Evolutionary conservation across 2,888 invertebrate species (phyloP).

Genomic region (Plagiodera versicolora): DNA sequence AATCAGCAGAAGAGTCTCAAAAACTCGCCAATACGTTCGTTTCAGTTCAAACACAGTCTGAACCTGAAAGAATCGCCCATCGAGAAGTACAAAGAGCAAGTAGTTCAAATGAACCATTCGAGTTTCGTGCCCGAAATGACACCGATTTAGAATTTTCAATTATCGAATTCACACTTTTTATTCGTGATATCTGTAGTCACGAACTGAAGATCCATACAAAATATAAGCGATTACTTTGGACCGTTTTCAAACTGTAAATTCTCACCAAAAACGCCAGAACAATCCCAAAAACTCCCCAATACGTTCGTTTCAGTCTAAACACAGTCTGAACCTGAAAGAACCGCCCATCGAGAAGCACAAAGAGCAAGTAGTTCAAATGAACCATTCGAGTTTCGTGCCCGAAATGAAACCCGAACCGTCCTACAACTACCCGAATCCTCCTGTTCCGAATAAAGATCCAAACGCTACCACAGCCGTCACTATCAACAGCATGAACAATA

Average conservation of each 20-base stretch:
- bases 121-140: too few species aligned
- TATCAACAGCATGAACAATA: slow-evolving; percentile 29
- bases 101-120: slow-evolving; percentile 47
- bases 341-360: slow-evolving; percentile 37
- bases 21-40: too few species aligned
- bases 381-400: slow-evolving; percentile 42
- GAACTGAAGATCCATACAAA: too few species aligned
- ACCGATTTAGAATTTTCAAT: too few species aligned
- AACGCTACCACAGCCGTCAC: slow-evolving; percentile 31
- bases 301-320: slow-evolving; percentile 36
- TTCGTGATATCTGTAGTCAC: too few species aligned
- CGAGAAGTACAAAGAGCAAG: slow-evolving; percentile 43
- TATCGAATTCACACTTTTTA: too few species aligned
- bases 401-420: slow-evolving; percentile 43
- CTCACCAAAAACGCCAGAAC: too few species aligned
- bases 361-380: slow-evolving; percentile 47
- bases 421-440: slow-evolving; percentile 32
- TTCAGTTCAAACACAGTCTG: slow-evolving; percentile 40
- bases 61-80: slow-evolving; percentile 43
- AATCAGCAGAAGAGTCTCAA: too few species aligned
- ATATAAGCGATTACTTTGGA: too few species aligned
- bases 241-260: too few species aligned
- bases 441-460: slow-evolving; percentile 27
- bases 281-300: too few species aligned
- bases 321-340: slow-evolving; percentile 45